Evolutionary conservation across 1,140 invertebrate species (phyloP).

Genomic region (Ladona fulva): DNA sequence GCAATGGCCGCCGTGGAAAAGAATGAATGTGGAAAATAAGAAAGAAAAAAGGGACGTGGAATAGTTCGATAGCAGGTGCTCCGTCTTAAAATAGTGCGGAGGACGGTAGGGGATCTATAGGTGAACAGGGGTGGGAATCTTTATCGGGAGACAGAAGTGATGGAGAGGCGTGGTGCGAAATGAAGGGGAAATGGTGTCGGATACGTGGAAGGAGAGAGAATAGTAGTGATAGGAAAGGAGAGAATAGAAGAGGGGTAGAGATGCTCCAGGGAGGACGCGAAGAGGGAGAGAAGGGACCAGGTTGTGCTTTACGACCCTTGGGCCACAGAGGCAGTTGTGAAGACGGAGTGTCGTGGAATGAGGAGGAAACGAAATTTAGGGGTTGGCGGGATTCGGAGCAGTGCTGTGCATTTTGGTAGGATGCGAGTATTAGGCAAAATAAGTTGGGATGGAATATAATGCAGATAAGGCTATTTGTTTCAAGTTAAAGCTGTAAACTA

Average conservation of each 20-base stretch:
- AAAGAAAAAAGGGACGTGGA: too few relatives aligned
- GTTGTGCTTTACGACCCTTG: not conserved
- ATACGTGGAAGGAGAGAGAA: not conserved
- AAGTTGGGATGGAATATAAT: too few relatives aligned
- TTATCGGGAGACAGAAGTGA: too few relatives aligned
- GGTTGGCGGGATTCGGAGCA: not conserved
- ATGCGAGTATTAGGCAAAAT: not conserved
- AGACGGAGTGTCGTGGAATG: not conserved
- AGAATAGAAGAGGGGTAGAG: not conserved
- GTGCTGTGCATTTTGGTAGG: not conserved
- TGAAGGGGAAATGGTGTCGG: not conserved
- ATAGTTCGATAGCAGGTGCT: too few relatives aligned
- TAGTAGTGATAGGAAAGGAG: not conserved
- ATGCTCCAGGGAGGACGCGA: not conserved
- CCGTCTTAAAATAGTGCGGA: too few relatives aligned
- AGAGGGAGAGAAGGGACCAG: not conserved
- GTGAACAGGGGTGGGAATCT: too few relatives aligned
- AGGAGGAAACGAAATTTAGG: not conserved
- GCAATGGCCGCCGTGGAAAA: too few relatives aligned
- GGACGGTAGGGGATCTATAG: too few relatives aligned
- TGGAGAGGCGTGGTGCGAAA: too few relatives aligned
- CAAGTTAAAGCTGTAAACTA: too few relatives aligned
- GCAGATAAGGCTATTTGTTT: not conserved
- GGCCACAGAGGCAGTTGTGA: not conserved
- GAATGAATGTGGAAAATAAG: too few relatives aligned